Evolutionary conservation across 37 sponge, comb jelly and placozoan species (phyloP).

Genomic region (Halichondria panicea): DNA sequence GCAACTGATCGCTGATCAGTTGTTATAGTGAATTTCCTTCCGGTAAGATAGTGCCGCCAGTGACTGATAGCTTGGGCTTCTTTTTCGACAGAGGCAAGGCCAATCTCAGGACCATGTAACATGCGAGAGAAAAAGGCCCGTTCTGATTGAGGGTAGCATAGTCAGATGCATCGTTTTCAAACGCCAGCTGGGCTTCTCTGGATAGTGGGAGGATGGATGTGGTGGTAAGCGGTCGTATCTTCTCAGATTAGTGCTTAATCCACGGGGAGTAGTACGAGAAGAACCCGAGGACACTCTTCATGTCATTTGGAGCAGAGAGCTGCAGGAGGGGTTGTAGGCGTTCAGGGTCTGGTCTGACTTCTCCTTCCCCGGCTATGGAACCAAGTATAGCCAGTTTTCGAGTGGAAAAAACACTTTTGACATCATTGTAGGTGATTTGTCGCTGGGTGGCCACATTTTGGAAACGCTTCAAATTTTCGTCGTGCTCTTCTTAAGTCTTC

Average conservation of each 20-base stretch:
- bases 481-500: constrained; percentile 8
- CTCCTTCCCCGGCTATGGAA: background rate
- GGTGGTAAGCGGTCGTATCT: background rate
- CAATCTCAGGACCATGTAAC: background rate
- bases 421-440: constrained; percentile 8
- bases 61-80: constrained; percentile 11
- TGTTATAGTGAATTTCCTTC: constrained; percentile 7
- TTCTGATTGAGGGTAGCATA: constrained; percentile 18
- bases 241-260: background rate
- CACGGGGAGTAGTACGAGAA: background rate
- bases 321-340: background rate
- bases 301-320: constrained; percentile 1
- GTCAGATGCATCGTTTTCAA: background rate
- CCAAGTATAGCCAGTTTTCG: constrained; percentile 1
- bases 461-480: constrained; percentile 1
- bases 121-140: constrained; percentile 1
- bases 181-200: background rate
- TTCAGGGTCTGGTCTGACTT: constrained; percentile 8
- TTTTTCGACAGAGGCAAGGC: constrained; percentile 15
- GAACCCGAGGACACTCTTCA: background rate
- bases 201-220: background rate
- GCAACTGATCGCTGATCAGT: constrained; percentile 18
- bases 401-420: constrained; percentile 5
- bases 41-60: constrained; percentile 18
- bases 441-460: background rate